Evolutionary conservation across 2,797 vertebrate species (phyloP).

Genomic region (Lacerta agilis): DNA sequence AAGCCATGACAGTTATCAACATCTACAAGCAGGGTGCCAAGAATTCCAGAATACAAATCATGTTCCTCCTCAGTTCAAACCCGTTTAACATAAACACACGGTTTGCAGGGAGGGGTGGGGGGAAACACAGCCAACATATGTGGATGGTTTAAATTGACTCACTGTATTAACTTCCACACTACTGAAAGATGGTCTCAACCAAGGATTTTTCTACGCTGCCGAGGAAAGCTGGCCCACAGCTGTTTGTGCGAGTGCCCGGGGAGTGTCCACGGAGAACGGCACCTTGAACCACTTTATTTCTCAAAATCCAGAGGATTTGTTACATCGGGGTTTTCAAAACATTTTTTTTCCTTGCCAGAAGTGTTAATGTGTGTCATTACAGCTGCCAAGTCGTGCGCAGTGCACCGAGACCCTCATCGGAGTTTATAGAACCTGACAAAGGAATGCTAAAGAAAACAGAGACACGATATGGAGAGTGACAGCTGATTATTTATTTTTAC

Average conservation of each 20-base stretch:
- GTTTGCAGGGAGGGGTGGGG: slow-evolving; percentile 30
- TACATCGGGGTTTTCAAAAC: slow-evolving; percentile 58
- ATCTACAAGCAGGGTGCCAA: slow-evolving; percentile 30
- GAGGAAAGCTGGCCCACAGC: slow-evolving; percentile 41
- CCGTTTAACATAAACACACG: slow-evolving; percentile 69
- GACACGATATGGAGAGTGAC: slow-evolving; percentile 57
- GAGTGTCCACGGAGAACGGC: slow-evolving; percentile 48
- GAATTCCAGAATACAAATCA: slow-evolving; percentile 63
- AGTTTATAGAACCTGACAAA: slow-evolving; percentile 66
- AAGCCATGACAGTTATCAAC: background rate
- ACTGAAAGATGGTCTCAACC: slow-evolving; percentile 57
- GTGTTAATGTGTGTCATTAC: slow-evolving; percentile 60
- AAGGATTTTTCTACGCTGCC: slow-evolving; percentile 19
- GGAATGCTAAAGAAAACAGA: slow-evolving; percentile 69
- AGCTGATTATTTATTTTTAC: slow-evolving; percentile 66
- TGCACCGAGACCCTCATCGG: slow-evolving; percentile 46
- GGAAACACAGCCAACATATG: slow-evolving; percentile 59
- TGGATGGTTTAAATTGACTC: slow-evolving; percentile 71
- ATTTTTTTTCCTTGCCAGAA: slow-evolving; percentile 50
- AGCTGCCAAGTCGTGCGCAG: slow-evolving; percentile 47
- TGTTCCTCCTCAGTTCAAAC: slow-evolving; percentile 66
- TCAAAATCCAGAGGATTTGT: slow-evolving; percentile 58
- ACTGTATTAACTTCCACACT: slow-evolving; percentile 65
- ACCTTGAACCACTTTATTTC: slow-evolving; percentile 60
- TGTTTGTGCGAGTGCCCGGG: slow-evolving; percentile 34